A percentile compares a stretch with the other conserved stretches of the same genome.
Conservation (phyloP, 2,888 invertebrate species). For the Xestia rhomboidea region DNA sequence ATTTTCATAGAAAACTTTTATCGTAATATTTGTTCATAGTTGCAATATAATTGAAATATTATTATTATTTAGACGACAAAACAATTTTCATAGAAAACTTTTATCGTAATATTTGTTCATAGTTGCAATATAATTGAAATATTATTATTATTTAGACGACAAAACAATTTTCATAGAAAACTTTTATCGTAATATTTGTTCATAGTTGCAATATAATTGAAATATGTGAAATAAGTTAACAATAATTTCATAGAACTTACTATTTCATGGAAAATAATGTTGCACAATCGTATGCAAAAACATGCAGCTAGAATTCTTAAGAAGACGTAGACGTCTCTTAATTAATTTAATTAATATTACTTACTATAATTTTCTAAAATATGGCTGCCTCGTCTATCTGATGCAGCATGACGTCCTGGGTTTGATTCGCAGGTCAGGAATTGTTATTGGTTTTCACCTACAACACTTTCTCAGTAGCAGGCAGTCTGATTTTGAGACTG, state of each 20-base stretch:
- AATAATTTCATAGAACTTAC: not conserved
- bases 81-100: too few relatives aligned
- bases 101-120: conserved; percentile 16
- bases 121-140: conserved; percentile 18
- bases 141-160: too few relatives aligned
- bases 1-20: too few relatives aligned
- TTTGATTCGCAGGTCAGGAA: too few relatives aligned
- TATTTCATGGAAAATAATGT: not conserved
- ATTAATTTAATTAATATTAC: not conserved
- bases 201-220: conserved; percentile 19
- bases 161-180: too few relatives aligned
- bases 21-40: too few relatives aligned
- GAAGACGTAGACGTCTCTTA: too few relatives aligned
- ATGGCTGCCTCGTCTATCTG: too few relatives aligned
- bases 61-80: too few relatives aligned
- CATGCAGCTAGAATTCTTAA: not conserved
- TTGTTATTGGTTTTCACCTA: not conserved
- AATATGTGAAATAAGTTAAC: conserved; percentile 9
- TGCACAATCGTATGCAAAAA: conserved; percentile 1
- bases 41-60: too few relatives aligned
- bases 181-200: conserved; percentile 9
- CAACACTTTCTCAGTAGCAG: not conserved
- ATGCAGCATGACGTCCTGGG: too few relatives aligned
- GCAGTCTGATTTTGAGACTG: not conserved
- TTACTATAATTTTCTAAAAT: not conserved